Evolutionary conservation across 23 tunicate genomes (phyloP), one percentile per base, ranked within the genome.

Genomic region (Pegea sp.): DNA sequence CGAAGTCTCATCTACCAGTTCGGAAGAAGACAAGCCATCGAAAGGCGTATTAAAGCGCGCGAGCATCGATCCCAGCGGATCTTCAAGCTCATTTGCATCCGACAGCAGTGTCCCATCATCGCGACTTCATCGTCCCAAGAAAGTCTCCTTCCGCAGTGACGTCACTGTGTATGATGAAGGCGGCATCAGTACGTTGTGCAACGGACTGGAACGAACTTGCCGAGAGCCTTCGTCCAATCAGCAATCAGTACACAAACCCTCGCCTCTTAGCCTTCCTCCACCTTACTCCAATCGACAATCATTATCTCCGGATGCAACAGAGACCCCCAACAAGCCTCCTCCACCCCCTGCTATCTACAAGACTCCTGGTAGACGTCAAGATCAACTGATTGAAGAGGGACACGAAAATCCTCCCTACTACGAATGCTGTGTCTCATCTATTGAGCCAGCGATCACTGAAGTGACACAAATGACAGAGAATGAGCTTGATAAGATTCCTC

Each of bases 91-190:
- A 53, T 63, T 69, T 18, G 48, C 67, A 31, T 71, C 92, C 31
- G 77, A 69, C 62, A 69, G 77, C 42, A 34, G 49, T 18, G 61
- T 74, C 11, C 51, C 64, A 1, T 63, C 92, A 21, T 49, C 60
- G 4, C 52, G 46, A 32, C 49, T 31, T 5, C 63, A 30, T n/a
- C 23, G 32, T 6, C 16, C 28, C 18, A 78, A 78, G 59, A 70
- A 70, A 34, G 92, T 78, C 22, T 78, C 92, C 6, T 78, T 78
- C 42, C 92, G 70, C 42, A 64, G 65, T 34, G 64, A 74, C 62
- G 84, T 74, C 56, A 65, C 72, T 1, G 72, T 74, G 11, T 74
- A 62, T 49, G 67, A 65, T 33, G 67, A 33, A 7, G 57, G 63
- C 49, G 67, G 61, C 26, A 66, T 74, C 62, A 65, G 72, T 26